Percentiles rank a stretch among this genome's conserved stretches.
Evolutionary conservation across 2,797 vertebrate genomes (phyloP).

Genomic region (Lates japonicus): DNA sequence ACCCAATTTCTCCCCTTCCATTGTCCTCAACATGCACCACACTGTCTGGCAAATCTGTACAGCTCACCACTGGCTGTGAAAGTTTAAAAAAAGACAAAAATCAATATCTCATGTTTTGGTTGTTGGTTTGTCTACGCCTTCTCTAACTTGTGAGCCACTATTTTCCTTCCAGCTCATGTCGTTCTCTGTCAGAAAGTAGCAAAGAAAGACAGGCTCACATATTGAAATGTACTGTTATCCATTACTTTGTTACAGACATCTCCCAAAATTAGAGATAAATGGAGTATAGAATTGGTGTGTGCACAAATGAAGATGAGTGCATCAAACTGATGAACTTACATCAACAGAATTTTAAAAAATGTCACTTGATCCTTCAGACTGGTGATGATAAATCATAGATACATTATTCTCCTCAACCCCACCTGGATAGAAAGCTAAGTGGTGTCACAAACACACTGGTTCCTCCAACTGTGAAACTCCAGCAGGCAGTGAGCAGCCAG

Average conservation of each 20-base stretch:
- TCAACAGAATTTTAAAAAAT: slow-evolving; percentile 30
- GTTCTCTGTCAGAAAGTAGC: slow-evolving; percentile 49
- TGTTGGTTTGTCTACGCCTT: slow-evolving; percentile 60
- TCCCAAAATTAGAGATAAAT: slow-evolving; percentile 42
- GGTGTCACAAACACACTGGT: slow-evolving; percentile 39
- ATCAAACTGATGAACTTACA: slow-evolving; percentile 21
- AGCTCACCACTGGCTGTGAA: slow-evolving; percentile 68
- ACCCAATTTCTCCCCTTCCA: slow-evolving; percentile 51
- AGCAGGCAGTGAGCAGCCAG: slow-evolving; percentile 62
- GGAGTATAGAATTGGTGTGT: slow-evolving; percentile 48
- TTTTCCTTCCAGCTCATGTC: slow-evolving; percentile 70
- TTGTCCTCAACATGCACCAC: slow-evolving; percentile 60
- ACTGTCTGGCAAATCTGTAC: slow-evolving; percentile 73
- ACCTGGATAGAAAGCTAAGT: slow-evolving; percentile 42
- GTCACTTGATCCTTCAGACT: slow-evolving; percentile 22
- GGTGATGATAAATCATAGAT: slow-evolving; percentile 35
- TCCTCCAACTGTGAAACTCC: slow-evolving; percentile 56
- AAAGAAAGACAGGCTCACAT: slow-evolving; percentile 61
- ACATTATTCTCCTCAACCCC: slow-evolving; percentile 44
- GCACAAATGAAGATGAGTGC: slow-evolving; percentile 17
- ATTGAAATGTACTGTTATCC: slow-evolving; percentile 48
- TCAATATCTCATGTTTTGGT: slow-evolving; percentile 58
- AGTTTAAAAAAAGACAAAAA: slow-evolving; percentile 26
- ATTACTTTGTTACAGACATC: slow-evolving; percentile 47
- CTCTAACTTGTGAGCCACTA: slow-evolving; percentile 50